Evolutionary conservation across 2,113 vertebrate species (phyloP).

Genomic region (Turdus rufiventris): DNA sequence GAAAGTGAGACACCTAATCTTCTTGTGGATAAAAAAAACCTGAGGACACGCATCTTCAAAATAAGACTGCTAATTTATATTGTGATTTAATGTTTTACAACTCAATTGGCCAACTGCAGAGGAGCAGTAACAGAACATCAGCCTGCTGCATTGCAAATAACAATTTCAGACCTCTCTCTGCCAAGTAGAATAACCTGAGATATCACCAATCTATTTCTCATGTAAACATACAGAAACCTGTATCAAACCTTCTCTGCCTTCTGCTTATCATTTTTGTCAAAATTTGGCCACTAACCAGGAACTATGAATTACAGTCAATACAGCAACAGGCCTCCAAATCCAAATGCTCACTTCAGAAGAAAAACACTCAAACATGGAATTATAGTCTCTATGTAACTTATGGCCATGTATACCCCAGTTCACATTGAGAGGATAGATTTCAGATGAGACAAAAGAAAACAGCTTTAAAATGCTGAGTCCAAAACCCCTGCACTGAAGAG

Average conservation of each 20-base stretch:
- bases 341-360: neutral
- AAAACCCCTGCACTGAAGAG: neutral
- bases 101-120: neutral
- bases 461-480: neutral
- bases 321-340: neutral
- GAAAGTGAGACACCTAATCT: accelerated
- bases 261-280: neutral
- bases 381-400: neutral
- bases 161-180: neutral
- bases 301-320: neutral
- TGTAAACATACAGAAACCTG: neutral
- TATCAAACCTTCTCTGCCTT: neutral
- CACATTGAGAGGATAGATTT: neutral
- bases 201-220: neutral
- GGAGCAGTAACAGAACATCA: neutral
- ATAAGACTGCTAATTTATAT: neutral
- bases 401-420: neutral
- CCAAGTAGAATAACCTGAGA: neutral
- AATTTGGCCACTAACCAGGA: neutral
- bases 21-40: neutral
- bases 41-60: neutral
- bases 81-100: neutral
- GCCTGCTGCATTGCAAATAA: neutral
- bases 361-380: neutral
- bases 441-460: neutral